These are phyloP conservation scores for Peromyscus polionotus DNA, from an alignment of 2,113 vertebrate species.

Conservation along the genomic window DNA sequence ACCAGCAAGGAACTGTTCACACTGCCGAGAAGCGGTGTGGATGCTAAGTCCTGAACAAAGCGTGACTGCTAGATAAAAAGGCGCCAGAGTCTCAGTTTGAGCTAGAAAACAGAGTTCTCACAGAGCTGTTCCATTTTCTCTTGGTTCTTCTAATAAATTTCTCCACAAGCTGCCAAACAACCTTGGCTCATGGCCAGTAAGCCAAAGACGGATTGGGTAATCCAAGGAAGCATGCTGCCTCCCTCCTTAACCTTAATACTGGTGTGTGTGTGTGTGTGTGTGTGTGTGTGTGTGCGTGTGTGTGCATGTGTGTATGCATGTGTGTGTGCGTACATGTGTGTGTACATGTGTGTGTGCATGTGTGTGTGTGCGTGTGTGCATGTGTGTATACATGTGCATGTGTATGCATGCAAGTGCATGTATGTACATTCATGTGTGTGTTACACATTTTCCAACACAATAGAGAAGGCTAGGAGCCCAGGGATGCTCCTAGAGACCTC, in stretches of 20 bases:
- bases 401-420: too few species aligned
- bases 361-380: fast-evolving
- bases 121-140: neutral
- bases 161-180: neutral
- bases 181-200: neutral
- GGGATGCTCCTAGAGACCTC: fast-evolving
- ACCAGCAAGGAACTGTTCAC: neutral
- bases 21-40: neutral
- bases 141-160: neutral
- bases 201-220: neutral
- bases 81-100: neutral
- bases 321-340: neutral
- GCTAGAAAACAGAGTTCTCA: neutral
- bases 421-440: neutral
- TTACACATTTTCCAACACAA: neutral
- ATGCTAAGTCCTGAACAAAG: neutral
- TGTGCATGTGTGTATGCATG: fast-evolving
- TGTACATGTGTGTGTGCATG: neutral
- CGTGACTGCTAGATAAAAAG: neutral
- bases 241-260: too few species aligned
- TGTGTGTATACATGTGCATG: too few species aligned
- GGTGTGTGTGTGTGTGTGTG: fast-evolving
- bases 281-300: neutral
- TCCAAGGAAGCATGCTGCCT: neutral
- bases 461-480: too few species aligned